Conservation (phyloP, 2,113 vertebrate genomes). For the Podocnemis expansa region DNA sequence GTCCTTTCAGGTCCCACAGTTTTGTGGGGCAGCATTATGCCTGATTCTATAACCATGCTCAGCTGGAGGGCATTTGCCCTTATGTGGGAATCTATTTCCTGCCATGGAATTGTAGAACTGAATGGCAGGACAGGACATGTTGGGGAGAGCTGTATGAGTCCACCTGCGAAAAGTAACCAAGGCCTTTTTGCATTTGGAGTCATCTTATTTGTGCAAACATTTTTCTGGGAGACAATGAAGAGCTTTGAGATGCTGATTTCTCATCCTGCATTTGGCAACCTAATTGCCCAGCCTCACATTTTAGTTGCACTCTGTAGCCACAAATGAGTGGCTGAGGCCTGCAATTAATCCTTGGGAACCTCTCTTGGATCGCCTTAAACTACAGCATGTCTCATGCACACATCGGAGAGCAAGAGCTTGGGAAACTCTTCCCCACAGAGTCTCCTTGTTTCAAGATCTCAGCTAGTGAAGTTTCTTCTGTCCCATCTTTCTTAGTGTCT, state of each 20-base stretch:
- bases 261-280: background rate
- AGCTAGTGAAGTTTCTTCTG: background rate
- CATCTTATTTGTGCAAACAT: accelerated
- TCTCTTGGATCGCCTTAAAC: background rate
- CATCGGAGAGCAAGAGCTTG: background rate
- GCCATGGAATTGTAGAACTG: accelerated
- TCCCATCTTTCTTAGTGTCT: accelerated
- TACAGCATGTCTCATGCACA: accelerated
- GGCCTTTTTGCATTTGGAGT: background rate
- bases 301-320: background rate
- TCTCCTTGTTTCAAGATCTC: background rate
- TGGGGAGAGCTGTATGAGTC: background rate
- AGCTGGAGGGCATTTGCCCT: background rate
- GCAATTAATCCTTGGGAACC: background rate
- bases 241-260: background rate
- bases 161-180: too few relatives aligned
- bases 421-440: background rate
- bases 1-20: too few relatives aligned
- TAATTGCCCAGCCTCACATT: background rate
- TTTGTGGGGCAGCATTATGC: accelerated
- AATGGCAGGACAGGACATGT: background rate
- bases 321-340: background rate
- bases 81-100: accelerated
- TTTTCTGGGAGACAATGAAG: accelerated
- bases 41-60: accelerated